Evolutionary conservation across 1,140 invertebrate species (phyloP), one percentile per base, ranked within the genome.

Genomic region (Diorhabda sublineata): DNA sequence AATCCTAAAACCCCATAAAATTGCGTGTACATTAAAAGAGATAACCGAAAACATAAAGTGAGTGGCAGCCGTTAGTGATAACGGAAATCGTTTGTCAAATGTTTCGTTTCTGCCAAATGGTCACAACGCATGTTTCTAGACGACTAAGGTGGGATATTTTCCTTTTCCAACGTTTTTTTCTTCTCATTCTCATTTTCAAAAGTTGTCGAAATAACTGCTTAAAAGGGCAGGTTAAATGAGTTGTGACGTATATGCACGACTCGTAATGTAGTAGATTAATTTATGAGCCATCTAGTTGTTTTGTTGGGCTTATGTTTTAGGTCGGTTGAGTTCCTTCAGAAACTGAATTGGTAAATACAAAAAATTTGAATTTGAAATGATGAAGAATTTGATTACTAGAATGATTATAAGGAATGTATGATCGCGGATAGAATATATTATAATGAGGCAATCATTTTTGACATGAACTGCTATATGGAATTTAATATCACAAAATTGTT

Each of bases 1-100:
- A 72, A 72, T 72, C 70, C 70, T 66, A 56, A 67, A 72, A 72
- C 59, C 67, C 65, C 64, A 72, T 68, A 72, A 72, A 71, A 65
- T 47, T 61, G 59, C 42, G 56, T 67, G 64, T 69, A 52, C 47
- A 68, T 71, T 68, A 57, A 60, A 63, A 58, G 42, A 58, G 69
- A 73, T 69, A 70, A 70, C 71, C 52, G 59, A 68, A 73, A 70
- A 66, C 65, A 66, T 9, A 66, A 66, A 43, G 11, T 43, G 56
- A 57, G 41, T 60, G 42, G 11, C 47, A 52, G 61, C 43, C 66
- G 68, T 64, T 59, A 64, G 59, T 45, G 52, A 65, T 58, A 59
- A 56, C 69, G 69, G 70, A 74, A 71, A 71, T 71, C 68, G 60
- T 69, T 61, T 52, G 61, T 71, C 72, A 71, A 60, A 61, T 66